Evolutionary conservation across 2,797 vertebrate genomes (phyloP).

Genomic region (Trachurus trachurus): DNA sequence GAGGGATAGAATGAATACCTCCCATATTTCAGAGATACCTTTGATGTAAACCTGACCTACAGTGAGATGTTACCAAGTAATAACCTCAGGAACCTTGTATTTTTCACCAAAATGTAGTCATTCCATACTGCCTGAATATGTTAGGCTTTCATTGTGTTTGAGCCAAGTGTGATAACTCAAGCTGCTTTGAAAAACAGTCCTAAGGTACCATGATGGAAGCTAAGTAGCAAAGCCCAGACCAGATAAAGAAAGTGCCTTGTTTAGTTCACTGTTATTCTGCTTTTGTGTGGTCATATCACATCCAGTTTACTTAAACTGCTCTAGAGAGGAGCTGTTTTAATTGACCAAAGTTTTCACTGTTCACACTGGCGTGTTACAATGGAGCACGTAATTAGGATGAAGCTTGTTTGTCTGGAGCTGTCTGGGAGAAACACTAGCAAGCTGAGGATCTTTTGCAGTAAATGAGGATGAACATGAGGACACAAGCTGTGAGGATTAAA

Average conservation of each 20-base stretch:
- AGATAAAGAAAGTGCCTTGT: neutral
- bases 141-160: conserved; percentile 8
- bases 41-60: conserved; percentile 46
- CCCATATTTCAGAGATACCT: conserved; percentile 36
- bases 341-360: conserved; percentile 25
- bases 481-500: conserved; percentile 21
- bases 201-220: neutral
- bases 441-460: conserved; percentile 19
- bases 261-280: neutral
- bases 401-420: conserved; percentile 32
- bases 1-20: conserved; percentile 40
- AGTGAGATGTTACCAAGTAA: conserved; percentile 32
- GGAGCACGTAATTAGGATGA: conserved; percentile 37
- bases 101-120: conserved; percentile 31
- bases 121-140: conserved; percentile 19
- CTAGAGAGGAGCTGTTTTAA: conserved; percentile 19
- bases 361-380: conserved; percentile 15
- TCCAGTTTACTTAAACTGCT: conserved; percentile 18
- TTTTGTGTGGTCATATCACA: conserved; percentile 10
- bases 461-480: conserved; percentile 21
- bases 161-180: conserved; percentile 15
- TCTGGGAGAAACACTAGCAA: conserved; percentile 22
- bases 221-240: neutral
- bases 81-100: conserved; percentile 26
- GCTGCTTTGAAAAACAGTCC: neutral